These are phyloP conservation scores for Ophiodon elongatus DNA, from an alignment of 2,113 vertebrate genomes.

Conservation along the genomic window DNA sequence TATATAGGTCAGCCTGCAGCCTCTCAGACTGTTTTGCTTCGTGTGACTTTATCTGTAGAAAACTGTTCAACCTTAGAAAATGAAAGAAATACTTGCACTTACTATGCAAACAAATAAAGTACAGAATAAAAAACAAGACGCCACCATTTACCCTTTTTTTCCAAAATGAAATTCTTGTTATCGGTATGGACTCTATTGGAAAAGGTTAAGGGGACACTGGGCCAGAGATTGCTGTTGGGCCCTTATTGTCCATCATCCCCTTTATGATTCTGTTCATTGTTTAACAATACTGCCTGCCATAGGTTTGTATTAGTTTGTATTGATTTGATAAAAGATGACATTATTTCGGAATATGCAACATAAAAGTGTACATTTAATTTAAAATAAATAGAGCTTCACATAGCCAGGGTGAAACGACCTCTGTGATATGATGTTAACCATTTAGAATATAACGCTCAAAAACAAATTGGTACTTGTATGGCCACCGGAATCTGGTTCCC, in stretches of 20 bases:
- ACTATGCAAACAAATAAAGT: neutral
- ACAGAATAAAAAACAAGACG: neutral
- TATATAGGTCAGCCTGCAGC: conserved; percentile 24
- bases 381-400: neutral
- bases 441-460: too few relatives aligned
- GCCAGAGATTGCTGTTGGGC: neutral
- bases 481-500: neutral
- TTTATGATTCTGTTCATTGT: neutral
- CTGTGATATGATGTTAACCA: too few relatives aligned
- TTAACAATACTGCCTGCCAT: neutral
- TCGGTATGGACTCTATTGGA: neutral
- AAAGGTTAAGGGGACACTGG: neutral
- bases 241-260: neutral
- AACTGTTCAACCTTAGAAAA: neutral
- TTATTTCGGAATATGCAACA: neutral
- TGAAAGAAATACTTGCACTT: neutral
- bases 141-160: neutral
- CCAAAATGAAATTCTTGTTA: neutral
- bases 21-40: neutral
- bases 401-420: neutral
- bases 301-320: neutral
- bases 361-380: neutral
- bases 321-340: neutral
- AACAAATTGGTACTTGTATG: neutral
- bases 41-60: neutral